These are phyloP conservation scores for Scomber scombrus DNA, from an alignment of 2,113 vertebrate species.

Conservation along the genomic window DNA sequence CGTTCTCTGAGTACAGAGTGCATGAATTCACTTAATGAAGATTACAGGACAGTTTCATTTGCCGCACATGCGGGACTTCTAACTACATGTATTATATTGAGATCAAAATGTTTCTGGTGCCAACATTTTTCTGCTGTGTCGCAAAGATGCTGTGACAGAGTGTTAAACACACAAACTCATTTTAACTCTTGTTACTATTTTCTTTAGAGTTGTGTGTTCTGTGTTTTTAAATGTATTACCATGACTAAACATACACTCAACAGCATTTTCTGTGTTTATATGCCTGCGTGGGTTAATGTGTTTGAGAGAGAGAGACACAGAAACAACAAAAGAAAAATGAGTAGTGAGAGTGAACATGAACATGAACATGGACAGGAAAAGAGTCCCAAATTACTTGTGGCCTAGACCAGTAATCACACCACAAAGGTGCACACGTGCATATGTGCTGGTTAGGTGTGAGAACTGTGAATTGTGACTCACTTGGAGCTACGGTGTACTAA, in stretches of 20 bases:
- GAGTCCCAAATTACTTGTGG: neutral
- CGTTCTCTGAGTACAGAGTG: neutral
- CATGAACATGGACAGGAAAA: conserved; percentile 3
- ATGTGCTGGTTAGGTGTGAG: neutral
- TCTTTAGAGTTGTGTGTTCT: too few relatives aligned
- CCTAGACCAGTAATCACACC: neutral
- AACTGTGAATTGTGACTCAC: conserved; percentile 24
- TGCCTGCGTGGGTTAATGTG: neutral
- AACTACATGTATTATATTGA: neutral
- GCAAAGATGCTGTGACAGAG: neutral
- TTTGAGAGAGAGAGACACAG: neutral
- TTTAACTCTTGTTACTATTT: too few relatives aligned
- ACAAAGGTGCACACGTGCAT: conserved; percentile 25
- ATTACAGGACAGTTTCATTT: neutral
- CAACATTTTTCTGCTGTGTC: neutral
- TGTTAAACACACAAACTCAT: neutral
- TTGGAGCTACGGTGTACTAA: neutral
- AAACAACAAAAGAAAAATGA: neutral
- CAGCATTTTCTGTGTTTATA: neutral
- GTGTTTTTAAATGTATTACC: too few relatives aligned
- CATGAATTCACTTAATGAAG: neutral
- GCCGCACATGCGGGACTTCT: neutral
- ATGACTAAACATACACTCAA: neutral
- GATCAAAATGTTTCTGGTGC: too few relatives aligned
- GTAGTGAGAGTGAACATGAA: conserved; percentile 1